A percentile compares a stretch with the other conserved stretches of the same genome.
Evolutionary conservation across 2,888 invertebrate genomes (phyloP).

Genomic region (Nemapogon koenigi): DNA sequence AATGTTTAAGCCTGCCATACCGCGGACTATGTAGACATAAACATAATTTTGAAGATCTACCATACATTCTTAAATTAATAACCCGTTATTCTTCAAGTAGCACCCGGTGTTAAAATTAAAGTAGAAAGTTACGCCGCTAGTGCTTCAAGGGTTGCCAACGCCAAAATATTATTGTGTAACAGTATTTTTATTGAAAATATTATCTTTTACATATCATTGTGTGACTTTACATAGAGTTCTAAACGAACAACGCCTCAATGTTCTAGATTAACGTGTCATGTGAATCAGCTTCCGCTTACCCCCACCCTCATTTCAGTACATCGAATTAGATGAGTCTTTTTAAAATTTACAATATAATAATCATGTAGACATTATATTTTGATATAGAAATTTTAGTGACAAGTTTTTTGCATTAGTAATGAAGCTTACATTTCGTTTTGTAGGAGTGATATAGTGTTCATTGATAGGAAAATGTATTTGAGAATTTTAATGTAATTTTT

Average conservation of each 20-base stretch:
- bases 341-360: too few species aligned
- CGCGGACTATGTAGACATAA: background rate
- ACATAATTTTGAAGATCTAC: background rate
- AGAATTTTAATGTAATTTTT: too few species aligned
- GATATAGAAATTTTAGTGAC: slow-evolving; percentile 5
- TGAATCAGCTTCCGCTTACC: slow-evolving; percentile 25
- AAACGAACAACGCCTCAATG: slow-evolving; percentile 38
- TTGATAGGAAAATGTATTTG: too few species aligned
- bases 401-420: too few species aligned
- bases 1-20: too few species aligned
- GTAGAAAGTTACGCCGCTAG: background rate
- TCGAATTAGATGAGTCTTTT: slow-evolving; percentile 16
- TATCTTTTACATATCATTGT: slow-evolving; percentile 59
- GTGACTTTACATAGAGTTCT: slow-evolving; percentile 54
- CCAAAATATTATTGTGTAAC: slow-evolving; percentile 40
- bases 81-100: background rate
- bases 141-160: slow-evolving; percentile 20
- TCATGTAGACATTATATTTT: slow-evolving; percentile 3
- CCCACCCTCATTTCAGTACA: slow-evolving; percentile 27
- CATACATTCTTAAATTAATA: background rate
- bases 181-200: slow-evolving; percentile 53
- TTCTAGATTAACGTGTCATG: slow-evolving; percentile 32
- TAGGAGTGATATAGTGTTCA: too few species aligned
- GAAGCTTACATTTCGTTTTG: too few species aligned
- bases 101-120: background rate